A percentile compares a stretch with the other conserved stretches of the same genome.
These are phyloP conservation scores for Lanistes nyassanus DNA, from an alignment of 1,140 invertebrate species.

Conservation along the genomic window DNA sequence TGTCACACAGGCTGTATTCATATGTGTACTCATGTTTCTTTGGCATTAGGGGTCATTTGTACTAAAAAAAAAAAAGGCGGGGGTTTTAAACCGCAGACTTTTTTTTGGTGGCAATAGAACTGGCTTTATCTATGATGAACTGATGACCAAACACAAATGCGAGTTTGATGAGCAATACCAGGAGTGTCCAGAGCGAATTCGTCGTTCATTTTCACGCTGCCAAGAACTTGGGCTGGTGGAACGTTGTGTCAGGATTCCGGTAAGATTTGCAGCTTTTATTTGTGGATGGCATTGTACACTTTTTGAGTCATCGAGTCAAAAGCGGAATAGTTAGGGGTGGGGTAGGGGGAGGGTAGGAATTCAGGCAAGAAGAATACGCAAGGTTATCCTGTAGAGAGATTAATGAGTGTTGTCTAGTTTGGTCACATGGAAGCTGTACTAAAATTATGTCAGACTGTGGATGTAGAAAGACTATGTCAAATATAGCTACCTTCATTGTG, in stretches of 20 bases:
- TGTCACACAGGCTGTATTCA: background rate
- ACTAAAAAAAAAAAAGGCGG: background rate
- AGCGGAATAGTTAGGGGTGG: too few species aligned
- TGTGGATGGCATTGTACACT: too few species aligned
- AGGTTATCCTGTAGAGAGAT: too few species aligned
- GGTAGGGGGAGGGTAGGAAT: too few species aligned
- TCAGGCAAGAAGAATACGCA: too few species aligned
- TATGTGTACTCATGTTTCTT: too few species aligned
- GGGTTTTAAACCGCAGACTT: background rate
- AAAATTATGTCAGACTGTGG: too few species aligned
- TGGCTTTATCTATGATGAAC: slow-evolving; percentile 80
- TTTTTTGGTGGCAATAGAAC: slow-evolving; percentile 68
- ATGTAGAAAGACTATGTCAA: too few species aligned
- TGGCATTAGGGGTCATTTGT: background rate
- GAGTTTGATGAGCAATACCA: slow-evolving; percentile 86
- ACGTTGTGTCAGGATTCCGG: slow-evolving; percentile 69
- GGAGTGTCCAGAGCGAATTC: slow-evolving; percentile 83
- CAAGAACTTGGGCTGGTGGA: slow-evolving; percentile 78
- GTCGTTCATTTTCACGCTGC: slow-evolving; percentile 79
- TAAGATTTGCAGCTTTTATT: slow-evolving; percentile 37
- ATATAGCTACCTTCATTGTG: too few species aligned
- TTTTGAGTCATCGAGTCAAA: too few species aligned
- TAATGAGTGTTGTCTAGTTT: too few species aligned
- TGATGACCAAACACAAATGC: slow-evolving; percentile 82
- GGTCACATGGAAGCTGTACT: too few species aligned